Base-by-base conservation (phyloP, 2,888 invertebrate species). In the Pristionchus mayeri region DNA sequence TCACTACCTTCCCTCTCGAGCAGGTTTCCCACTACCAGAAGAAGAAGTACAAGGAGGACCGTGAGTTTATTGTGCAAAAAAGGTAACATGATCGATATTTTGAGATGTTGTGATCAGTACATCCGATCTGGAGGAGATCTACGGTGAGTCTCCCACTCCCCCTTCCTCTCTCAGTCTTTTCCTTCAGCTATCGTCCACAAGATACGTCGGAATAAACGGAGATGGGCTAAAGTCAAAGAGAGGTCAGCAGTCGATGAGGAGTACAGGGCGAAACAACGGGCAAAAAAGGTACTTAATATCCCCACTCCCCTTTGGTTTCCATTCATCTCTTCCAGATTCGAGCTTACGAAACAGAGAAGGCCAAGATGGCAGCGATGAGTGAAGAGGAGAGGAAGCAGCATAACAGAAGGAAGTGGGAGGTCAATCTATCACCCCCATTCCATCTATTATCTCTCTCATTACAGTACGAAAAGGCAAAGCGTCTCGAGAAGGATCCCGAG, bases 81-180 rank as follows among this genome's bases (percentile, higher is more conserved):
- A n/a, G n/a, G n/a, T n/a, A n/a, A n/a, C n/a, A n/a, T 0, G 30
- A 63, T 63, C 9, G 40, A 71, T 71, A n/a, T 40, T 44, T 67
- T 40, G 40, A 71, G 71, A 71, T 34, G 71, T 71, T 34, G 40
- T 71, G 40, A 71, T 71, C 71, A 30, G n/a, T 34, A 37, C 71
- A 21, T 18, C 40, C n/a, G 71, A 71, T 18, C 40, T 44, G n/a
- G 40, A 71, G 37, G 71, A 44, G n/a, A 71, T 71, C 40, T 44
- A 44, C 44, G 18, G 71, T 71, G 37, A 71, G 71, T 71, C 44
- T 13, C 44, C 44, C 44, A 6, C 44, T 44, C 44, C 44, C 44
- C 44, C 44, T 44, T 44, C 6, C 44, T 9, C 44, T 44, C 44
- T 44, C 44, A 44, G 6, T 44, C 44, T 44, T 13, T n/a, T 54